Evolutionary conservation across 2,888 invertebrate genomes (phyloP).

Genomic region (Tineola bisselliella): DNA sequence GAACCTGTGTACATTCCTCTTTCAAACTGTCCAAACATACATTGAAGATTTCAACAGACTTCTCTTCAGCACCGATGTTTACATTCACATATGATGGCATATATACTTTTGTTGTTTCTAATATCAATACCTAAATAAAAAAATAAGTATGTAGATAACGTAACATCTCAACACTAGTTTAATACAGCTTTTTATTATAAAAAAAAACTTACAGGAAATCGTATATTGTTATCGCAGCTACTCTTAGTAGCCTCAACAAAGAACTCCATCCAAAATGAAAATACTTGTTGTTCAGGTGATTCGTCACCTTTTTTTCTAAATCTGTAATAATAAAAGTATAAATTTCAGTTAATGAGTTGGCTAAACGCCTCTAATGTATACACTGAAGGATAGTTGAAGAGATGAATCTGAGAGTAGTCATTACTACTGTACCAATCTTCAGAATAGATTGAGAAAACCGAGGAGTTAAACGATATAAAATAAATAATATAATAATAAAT

Average conservation of each 20-base stretch:
- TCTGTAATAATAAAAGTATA: constrained; percentile 35
- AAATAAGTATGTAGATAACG: not conserved
- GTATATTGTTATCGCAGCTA: constrained; percentile 81
- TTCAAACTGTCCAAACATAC: constrained; percentile 82
- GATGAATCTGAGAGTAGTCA: no score
- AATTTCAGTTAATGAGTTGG: no score
- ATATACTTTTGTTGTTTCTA: constrained; percentile 91
- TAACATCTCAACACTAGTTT: not conserved
- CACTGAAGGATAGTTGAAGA: no score
- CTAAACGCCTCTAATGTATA: no score
- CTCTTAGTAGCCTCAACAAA: constrained; percentile 93
- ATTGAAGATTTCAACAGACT: constrained; percentile 89
- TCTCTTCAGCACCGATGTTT: constrained; percentile 93
- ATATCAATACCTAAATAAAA: constrained; percentile 73
- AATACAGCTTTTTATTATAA: not conserved
- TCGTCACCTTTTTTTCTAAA: constrained; percentile 87
- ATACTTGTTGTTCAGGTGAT: constrained; percentile 86
- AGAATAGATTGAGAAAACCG: no score
- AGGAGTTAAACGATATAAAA: no score
- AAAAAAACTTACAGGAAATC: constrained; percentile 91
- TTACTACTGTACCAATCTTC: no score
- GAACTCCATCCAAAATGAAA: constrained; percentile 98
- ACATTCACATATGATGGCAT: constrained; percentile 97
- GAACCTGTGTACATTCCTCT: constrained; percentile 83
- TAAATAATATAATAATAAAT: no score